Evolutionary conservation across 2,113 vertebrate species (phyloP), one percentile per base, ranked within the genome.

Genomic region (Glaucomys volans): DNA sequence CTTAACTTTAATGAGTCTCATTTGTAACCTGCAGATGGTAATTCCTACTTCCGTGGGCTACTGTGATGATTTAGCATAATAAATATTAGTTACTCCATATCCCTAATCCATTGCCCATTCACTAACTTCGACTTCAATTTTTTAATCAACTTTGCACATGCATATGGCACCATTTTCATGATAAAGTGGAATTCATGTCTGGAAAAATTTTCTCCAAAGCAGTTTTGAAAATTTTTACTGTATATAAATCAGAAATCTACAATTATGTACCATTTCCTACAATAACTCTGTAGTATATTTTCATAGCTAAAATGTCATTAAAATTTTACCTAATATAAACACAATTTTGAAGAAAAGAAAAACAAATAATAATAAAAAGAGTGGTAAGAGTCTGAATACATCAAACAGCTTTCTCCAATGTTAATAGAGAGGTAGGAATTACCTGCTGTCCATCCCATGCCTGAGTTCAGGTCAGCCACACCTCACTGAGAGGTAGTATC

Each of bases 1-100:
- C 54, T 93, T 75, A 79, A 90, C 10, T 67, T 94, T 80, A 91
- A 81, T 85, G 74, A 91, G n/a, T 74, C 44, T 88, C 77, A 42
- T 77, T 54, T 97, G 50, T 72, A 87, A 88, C 9, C 42, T 71
- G 28, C 69, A 57, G 35, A 54, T 50, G 52, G 5, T 72, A 91
- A 95, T 91, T 84, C 24, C n/a, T 82, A 67, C 72, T 95, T 91
- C 72, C 92, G 1, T 77, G 50, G 37, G n/a, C 10, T 47, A 72
- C 37, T 35, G 20, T 40, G 22, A 89, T 89, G 75, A 90, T 10
- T 59, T 14, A 66, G 64, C 52, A 59, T 74, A 89, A 96, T 76
- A 94, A 52, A 81, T 11, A 72, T 47, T 72, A 24, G 12, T 59
- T 76, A 64, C 37, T 54, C 71, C 30, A 35, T 17, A 22, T 18